Base-by-base conservation (phyloP, 2,888 invertebrate species). In the Amblyteles armatorius region DNA sequence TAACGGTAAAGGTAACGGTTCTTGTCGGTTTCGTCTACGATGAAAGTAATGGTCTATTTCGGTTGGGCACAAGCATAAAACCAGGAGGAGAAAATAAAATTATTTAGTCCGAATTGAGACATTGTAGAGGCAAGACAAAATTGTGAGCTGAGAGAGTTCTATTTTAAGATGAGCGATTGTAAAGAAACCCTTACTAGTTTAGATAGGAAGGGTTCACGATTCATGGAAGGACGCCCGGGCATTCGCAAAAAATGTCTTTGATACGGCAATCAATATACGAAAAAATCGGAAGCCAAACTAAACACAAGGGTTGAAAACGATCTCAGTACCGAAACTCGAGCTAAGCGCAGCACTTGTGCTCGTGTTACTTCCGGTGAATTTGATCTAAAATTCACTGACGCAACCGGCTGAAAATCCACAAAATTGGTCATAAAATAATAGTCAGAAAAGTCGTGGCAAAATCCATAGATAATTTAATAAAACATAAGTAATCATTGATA, bases 281-380 rank as follows among this genome's bases (percentile, higher is more conserved):
- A 26, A 26, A 26, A 26, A 26, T 26, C 26, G 26, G 26, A 26
- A 26, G 26, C 26, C 26, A 22, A 22, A 22, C 22, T 22, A 22
- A 22, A 22, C 22, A 22, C 22, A 22, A 22, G 22, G 22, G 26
- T 29, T 29, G 4, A 77, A 67, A 22, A 67, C 36, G 3, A 13
- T 79, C 0, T 69, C 79, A 5, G 48, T 82, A 16, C 80, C 85
- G 2, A 65, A 60, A 60, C 60, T 83, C 13, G 83, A 85, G 33
- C 3, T 83, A 13, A 73, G 78, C 13, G 85, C 79, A 2, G 83
- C 82, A 19, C 78, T 82, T 22, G 29, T 84, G 52, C 78, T 82
- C 29, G 50, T 72, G 22, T 22, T 22, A 22, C 22, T 0, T 22
- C 22, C 22, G 22, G 22, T 22, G 22, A 22, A 22, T 22, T 22